Percentiles rank a stretch among this genome's conserved stretches.
Evolutionary conservation across 2,888 invertebrate species (phyloP).

Genomic region (Chirona hameri): DNA sequence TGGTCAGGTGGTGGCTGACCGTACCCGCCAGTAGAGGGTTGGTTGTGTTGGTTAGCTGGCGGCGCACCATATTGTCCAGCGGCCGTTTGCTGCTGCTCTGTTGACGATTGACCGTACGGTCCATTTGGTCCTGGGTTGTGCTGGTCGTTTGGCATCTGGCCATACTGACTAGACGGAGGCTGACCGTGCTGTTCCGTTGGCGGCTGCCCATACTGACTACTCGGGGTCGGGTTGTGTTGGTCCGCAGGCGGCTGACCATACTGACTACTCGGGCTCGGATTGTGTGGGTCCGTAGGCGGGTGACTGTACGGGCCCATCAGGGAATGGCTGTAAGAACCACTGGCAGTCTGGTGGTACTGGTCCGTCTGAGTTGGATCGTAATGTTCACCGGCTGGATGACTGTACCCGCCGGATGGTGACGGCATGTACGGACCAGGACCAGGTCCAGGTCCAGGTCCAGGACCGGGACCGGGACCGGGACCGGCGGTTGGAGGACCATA

Average conservation of each 20-base stretch:
- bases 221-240: background rate
- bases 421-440: background rate
- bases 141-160: background rate
- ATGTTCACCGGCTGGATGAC: background rate
- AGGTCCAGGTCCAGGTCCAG: background rate
- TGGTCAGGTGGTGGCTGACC: too few species aligned
- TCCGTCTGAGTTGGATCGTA: background rate
- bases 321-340: background rate
- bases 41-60: too few species aligned
- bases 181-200: background rate
- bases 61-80: too few species aligned
- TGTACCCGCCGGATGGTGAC: background rate
- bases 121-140: background rate
- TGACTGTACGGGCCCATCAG: background rate
- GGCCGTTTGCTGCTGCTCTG: too few species aligned
- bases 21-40: too few species aligned
- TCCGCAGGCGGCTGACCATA: background rate
- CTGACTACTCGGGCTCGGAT: background rate
- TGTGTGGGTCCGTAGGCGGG: background rate
- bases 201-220: background rate
- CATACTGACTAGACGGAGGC: background rate
- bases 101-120: too few species aligned
- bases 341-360: background rate
- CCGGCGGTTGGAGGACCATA: background rate
- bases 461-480: conserved; percentile 7